phyloP scores from a whole-genome alignment of 2,888 invertebrate species.

The Sisyra nigra region DNA sequence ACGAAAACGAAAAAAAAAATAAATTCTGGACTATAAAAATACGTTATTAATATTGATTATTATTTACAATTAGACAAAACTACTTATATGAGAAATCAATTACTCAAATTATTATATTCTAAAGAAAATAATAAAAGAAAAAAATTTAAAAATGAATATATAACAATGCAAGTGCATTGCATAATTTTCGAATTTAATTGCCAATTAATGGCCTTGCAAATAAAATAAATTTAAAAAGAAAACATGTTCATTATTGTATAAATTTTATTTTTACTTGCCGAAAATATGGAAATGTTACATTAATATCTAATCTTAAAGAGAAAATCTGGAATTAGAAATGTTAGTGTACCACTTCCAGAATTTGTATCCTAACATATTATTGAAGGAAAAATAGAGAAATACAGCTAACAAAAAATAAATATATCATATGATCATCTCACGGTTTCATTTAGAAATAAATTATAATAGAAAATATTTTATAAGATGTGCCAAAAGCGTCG shows the following conservation, averaged over 20 bases:
- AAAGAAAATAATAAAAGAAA: conserved; percentile 2
- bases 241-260: not conserved
- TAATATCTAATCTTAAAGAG: too few species aligned
- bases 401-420: too few species aligned
- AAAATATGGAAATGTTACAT: too few species aligned
- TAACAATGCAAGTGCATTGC: not conserved
- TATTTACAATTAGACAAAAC: not conserved
- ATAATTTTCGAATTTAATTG: conserved; percentile 8
- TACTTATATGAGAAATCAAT: not conserved
- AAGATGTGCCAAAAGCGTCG: too few species aligned
- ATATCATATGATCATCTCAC: too few species aligned
- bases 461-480: too few species aligned
- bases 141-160: not conserved
- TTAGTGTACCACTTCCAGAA: too few species aligned
- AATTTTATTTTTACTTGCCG: not conserved
- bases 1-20: conserved; percentile 2
- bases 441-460: too few species aligned
- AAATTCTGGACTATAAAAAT: not conserved
- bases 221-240: conserved; percentile 1
- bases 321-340: too few species aligned
- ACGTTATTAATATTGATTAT: not conserved
- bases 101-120: conserved; percentile 3
- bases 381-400: too few species aligned
- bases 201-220: conserved; percentile 8
- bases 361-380: too few species aligned